Evolutionary conservation across 2,113 vertebrate genomes (phyloP), one percentile per base, ranked within the genome.

Genomic region (Oncorhynchus masou): DNA sequence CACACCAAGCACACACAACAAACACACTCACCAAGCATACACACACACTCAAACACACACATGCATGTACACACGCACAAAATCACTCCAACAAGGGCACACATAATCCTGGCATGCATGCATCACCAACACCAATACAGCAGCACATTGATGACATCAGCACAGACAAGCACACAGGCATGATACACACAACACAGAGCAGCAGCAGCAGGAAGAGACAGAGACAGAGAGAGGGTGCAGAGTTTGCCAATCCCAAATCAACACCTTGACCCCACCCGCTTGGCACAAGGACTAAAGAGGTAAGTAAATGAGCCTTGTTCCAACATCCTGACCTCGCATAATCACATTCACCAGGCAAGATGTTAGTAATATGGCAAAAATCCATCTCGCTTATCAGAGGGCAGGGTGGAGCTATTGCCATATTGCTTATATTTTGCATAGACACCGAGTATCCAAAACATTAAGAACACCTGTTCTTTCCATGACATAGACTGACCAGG

Each of bases 161-260:
- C 75, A 82, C 0, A 84, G 80, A 81, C 57, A 5, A 76, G 79
- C 78, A 85, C 79, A 84, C 71, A 48, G 68, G 82, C 84, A 86
- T 79, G 82, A 68, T 62, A 88, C 84, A 68, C 67, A 2, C 16
- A 27, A 34, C 20, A 64, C 62, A 64, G 19, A 25, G 64, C 64
- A 83, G 75, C 79, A 81, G 77, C 78, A 85, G 80, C 82, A 59
- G 49, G 68, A 65, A 74, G 78, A 19, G 68, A 76, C 54, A 67
- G 2, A 71, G 73, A 75, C 15, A 27, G 48, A 64, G 48, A 29
- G 34, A 13, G n/a, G 45, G 22, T 39, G 11, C 51, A 19, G 25
- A n/a, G 60, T 77, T 72, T 62, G 77, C 77, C 71, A 74, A 69
- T 65, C 78, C 81, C 81, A 83, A 84, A 79, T 54, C 48, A 68